These are phyloP conservation scores for Eubasilissa regina DNA, from an alignment of 1,140 invertebrate species.

Conservation along the genomic window DNA sequence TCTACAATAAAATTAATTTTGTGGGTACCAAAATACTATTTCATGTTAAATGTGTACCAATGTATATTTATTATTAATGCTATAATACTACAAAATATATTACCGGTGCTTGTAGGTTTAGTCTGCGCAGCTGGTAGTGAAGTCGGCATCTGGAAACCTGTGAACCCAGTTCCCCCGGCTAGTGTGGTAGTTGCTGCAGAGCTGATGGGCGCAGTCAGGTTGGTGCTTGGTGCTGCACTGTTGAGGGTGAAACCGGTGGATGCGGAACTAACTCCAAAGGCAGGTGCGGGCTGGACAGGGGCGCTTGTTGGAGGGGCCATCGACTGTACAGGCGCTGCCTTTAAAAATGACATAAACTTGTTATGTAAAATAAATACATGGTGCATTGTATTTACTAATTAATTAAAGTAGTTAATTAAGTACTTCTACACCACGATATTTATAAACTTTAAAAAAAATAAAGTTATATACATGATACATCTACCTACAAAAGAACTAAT, in stretches of 20 bases:
- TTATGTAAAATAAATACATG: neutral
- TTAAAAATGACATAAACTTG: neutral
- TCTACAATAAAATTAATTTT: too few relatives aligned
- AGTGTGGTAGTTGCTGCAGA: constrained; percentile 48
- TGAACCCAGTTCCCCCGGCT: constrained; percentile 40
- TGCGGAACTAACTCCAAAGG: neutral
- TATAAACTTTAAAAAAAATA: neutral
- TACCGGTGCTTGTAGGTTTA: constrained; percentile 26
- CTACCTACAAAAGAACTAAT: too few relatives aligned
- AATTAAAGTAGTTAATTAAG: neutral
- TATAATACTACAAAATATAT: too few relatives aligned
- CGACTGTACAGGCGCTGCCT: neutral
- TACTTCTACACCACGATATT: neutral
- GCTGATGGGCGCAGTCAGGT: neutral
- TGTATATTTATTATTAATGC: too few relatives aligned
- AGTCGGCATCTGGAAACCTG: constrained; percentile 8
- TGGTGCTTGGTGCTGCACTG: neutral
- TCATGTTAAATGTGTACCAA: too few relatives aligned
- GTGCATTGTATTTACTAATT: neutral
- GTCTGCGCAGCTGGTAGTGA: neutral
- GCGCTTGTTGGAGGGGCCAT: neutral
- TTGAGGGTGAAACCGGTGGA: neutral
- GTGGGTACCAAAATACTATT: too few relatives aligned
- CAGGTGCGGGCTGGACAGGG: neutral
- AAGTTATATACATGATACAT: neutral